These are phyloP conservation scores for Asteroscopus sphinx DNA, from an alignment of 2,888 invertebrate species.

Conservation along the genomic window DNA sequence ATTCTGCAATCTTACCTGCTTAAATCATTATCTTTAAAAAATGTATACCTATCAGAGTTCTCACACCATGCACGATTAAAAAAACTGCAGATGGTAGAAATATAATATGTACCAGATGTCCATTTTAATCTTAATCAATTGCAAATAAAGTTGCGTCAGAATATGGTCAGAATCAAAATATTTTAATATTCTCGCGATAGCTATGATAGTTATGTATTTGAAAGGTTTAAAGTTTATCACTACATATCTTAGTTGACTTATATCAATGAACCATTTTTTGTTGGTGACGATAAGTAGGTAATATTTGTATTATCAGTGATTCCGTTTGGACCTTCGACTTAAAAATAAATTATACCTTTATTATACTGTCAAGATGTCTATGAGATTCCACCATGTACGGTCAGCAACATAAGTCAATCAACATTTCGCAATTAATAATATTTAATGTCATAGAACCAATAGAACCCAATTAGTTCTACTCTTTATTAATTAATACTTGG, in stretches of 20 bases:
- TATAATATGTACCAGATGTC: neutral
- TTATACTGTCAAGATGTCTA: no score
- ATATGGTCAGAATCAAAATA: slow-evolving; percentile 66
- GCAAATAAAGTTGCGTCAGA: slow-evolving; percentile 51
- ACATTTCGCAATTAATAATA: no score
- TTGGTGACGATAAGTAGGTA: neutral
- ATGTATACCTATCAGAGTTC: slow-evolving; percentile 25
- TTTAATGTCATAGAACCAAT: no score
- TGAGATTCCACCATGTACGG: no score
- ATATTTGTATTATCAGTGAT: slow-evolving; percentile 13
- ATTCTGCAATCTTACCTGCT: no score
- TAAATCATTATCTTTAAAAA: neutral
- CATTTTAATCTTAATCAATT: slow-evolving; percentile 6
- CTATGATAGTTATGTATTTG: slow-evolving; percentile 55
- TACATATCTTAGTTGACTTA: slow-evolving; percentile 4
- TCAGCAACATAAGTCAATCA: no score
- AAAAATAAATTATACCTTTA: no score
- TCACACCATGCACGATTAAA: slow-evolving; percentile 9
- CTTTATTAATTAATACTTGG: no score
- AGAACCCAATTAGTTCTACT: no score
- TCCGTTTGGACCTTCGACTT: neutral
- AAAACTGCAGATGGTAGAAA: neutral
- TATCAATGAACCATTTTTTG: slow-evolving; percentile 29
- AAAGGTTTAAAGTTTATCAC: slow-evolving; percentile 76
- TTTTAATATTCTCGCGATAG: slow-evolving; percentile 55